Base-by-base conservation (phyloP, 2,113 vertebrate species). In the Cebidichthys violaceus region DNA sequence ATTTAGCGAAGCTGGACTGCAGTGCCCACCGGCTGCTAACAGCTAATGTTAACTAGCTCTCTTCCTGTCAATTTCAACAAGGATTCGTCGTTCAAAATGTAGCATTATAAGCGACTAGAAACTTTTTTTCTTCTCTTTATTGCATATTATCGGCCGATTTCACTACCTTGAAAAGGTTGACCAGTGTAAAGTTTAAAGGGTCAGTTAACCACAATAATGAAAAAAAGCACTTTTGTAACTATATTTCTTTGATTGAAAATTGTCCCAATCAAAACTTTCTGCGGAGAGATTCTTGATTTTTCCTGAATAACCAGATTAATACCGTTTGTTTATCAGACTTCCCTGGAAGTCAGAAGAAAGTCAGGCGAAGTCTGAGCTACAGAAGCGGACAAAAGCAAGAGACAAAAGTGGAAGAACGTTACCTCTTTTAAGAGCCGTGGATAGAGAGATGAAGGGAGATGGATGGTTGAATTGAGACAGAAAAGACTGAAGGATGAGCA, bases 401-500 rank as follows among this genome's bases (percentile, higher is more conserved):
- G 14, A 27, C 27, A 52, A 1, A 69, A 24, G 4, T 54, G 22
- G 50, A 55, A 70, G 14, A 55, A 37, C 13, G 3, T 57, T 20
- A 45, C 27, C 37, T 45, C 39, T 67, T 45, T 41, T 15, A 31
- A 27, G n/a, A 60, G 20, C 9, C 13, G 43, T n/a, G 18, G 35
- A 60, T 17, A 41, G 24, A 39, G 11, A 68, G 64, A 29, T 39
- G 35, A 13, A 43, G 14, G 22, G 20, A 55, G 45, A 33, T 7
- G 9, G 33, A 64, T 24, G 75, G 27, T 37, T 37, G 52, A 35
- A 81, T 80, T 57, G 7, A 52, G 71, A 81, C 4, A 20, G 45
- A 50, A 41, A 93, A 92, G 83, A 54, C 20, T 92, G 90, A 89
- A 66, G 15, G 64, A 76, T 68, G 52, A 62, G 45, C 37, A 45